Percentiles rank a stretch among this genome's conserved stretches.
phyloP scores from a whole-genome alignment of 92 coral and sea anemone genomes.

The Phenganax stokvisi region DNA sequence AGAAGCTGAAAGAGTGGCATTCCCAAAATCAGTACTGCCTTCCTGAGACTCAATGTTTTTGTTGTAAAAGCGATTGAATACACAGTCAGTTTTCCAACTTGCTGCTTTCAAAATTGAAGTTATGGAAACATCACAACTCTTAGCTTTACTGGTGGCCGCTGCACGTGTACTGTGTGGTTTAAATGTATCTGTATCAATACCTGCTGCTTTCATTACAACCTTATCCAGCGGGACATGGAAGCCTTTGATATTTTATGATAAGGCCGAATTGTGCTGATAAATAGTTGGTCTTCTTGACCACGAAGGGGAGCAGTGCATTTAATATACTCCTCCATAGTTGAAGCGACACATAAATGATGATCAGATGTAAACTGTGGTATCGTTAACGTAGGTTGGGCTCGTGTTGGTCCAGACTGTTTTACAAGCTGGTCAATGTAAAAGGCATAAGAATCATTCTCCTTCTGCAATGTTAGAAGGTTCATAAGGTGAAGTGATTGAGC shows the following conservation, averaged over 20 bases:
- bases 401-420: conserved; percentile 53
- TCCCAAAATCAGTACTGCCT: conserved; percentile 10
- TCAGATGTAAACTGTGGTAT: conserved; percentile 19
- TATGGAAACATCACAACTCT: conserved; percentile 40
- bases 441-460: conserved; percentile 30
- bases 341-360: not conserved
- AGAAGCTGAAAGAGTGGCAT: not conserved
- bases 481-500: conserved; percentile 41
- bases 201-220: conserved; percentile 44
- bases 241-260: not conserved
- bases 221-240: not conserved
- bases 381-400: conserved; percentile 41
- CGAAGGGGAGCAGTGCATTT: conserved; percentile 2
- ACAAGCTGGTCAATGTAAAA: conserved; percentile 46
- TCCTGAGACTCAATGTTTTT: conserved; percentile 18
- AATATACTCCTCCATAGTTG: conserved; percentile 4
- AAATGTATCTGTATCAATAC: conserved; percentile 37
- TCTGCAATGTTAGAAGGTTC: conserved; percentile 33
- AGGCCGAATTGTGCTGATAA: not conserved
- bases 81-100: conserved; percentile 25
- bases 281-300: not conserved
- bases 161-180: conserved; percentile 59
- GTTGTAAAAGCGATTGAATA: not conserved
- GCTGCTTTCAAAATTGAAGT: conserved; percentile 35
- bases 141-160: conserved; percentile 44